phyloP scores from a whole-genome alignment of 2,113 vertebrate species.

The Cinclus cinclus region DNA sequence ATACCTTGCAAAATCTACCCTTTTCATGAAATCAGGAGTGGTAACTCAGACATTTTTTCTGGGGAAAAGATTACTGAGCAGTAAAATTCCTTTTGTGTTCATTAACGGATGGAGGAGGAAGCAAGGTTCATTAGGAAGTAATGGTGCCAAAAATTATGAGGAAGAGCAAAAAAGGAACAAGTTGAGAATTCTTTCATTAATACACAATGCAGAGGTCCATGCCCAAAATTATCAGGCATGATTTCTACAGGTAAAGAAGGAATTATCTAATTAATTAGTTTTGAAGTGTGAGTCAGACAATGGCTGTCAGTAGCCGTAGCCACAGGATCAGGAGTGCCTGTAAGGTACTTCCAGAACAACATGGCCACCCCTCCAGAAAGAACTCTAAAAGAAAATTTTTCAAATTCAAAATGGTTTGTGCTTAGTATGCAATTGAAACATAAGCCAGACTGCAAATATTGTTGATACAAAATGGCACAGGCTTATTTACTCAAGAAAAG shows the following conservation, averaged over 20 bases:
- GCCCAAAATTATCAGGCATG: not conserved
- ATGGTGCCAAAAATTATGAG: not conserved
- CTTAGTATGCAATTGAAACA: not conserved
- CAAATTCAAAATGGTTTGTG: not conserved
- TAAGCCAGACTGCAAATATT: not conserved
- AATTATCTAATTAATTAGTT: not conserved
- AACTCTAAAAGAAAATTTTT: not conserved
- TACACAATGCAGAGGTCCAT: not conserved
- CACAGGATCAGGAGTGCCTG: not conserved
- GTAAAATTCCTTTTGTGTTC: not conserved
- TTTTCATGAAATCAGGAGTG: not conserved
- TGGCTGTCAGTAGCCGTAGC: not conserved
- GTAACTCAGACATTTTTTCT: not conserved
- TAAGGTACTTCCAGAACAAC: not conserved
- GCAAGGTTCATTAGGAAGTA: not conserved
- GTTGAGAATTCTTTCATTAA: not conserved
- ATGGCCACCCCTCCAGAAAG: not conserved
- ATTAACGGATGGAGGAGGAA: not conserved
- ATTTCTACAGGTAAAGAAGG: not conserved
- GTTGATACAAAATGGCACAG: not conserved
- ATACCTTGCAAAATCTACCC: not conserved
- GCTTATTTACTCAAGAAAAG: not conserved
- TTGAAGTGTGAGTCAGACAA: not conserved
- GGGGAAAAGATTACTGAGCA: not conserved
- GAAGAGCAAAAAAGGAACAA: not conserved